phyloP scores from a whole-genome alignment of 2,797 vertebrate genomes.

The Euphonia xanthogaster region DNA sequence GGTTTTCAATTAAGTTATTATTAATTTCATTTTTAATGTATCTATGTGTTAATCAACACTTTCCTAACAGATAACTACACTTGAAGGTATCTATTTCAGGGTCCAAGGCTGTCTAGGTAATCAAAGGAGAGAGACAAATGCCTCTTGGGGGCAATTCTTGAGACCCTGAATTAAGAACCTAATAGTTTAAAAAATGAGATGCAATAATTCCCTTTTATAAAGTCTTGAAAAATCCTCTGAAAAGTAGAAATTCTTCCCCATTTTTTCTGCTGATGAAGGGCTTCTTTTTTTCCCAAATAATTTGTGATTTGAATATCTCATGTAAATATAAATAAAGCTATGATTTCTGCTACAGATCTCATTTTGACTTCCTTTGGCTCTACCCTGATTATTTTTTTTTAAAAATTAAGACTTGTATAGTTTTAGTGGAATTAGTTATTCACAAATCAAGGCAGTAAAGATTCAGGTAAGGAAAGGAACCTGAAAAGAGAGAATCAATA shows the following conservation, averaged over 20 bases:
- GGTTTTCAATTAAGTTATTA: neutral
- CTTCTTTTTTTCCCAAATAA: rapidly evolving
- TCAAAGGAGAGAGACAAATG: neutral
- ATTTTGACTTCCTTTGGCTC: neutral
- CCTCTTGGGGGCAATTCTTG: neutral
- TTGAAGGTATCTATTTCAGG: neutral
- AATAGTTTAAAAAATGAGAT: neutral
- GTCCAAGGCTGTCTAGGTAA: neutral
- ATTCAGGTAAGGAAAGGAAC: neutral
- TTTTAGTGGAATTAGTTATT: neutral
- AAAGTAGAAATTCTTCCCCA: neutral
- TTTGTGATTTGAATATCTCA: neutral
- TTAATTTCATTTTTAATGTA: neutral
- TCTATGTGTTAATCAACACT: neutral
- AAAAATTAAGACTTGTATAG: neutral
- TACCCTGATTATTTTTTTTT: neutral
- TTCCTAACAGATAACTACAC: neutral
- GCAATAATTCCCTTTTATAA: rapidly evolving
- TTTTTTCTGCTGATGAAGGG: neutral
- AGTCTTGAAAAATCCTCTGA: neutral
- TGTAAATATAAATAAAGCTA: neutral
- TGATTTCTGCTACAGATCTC: neutral
- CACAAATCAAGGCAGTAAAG: neutral
- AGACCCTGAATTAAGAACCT: neutral
- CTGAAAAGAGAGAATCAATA: neutral